Evolutionary conservation across 1,140 invertebrate species (phyloP).

Genomic region (Zaprionus vittiger): DNA sequence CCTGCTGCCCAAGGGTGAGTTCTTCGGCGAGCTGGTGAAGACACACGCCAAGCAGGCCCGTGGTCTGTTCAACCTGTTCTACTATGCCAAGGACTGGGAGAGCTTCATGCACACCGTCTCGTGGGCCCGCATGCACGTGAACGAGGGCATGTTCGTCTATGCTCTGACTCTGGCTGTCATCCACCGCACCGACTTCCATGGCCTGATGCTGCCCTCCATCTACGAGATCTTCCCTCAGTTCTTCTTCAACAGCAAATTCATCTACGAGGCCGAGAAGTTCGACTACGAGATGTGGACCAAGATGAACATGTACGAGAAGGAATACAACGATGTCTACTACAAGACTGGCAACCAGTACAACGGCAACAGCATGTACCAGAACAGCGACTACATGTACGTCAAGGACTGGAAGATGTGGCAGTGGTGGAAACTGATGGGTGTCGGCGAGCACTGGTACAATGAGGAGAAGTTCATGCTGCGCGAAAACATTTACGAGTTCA

Average conservation of each 20-base stretch:
- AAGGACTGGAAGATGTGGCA: slow-evolving; percentile 83
- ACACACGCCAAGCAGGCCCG: slow-evolving; percentile 85
- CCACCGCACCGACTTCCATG: slow-evolving; percentile 86
- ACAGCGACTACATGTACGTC: slow-evolving; percentile 70
- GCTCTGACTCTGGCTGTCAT: slow-evolving; percentile 86
- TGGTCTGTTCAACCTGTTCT: slow-evolving; percentile 86
- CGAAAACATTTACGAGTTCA: slow-evolving; percentile 70
- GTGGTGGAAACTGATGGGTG: slow-evolving; percentile 83
- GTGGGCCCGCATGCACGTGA: slow-evolving; percentile 86
- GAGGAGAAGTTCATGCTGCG: slow-evolving; percentile 74
- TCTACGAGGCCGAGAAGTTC: slow-evolving; percentile 85
- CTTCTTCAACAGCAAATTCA: slow-evolving; percentile 87
- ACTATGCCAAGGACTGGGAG: slow-evolving; percentile 87
- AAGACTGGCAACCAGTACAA: slow-evolving; percentile 85
- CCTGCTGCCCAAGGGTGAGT: slow-evolving; percentile 75
- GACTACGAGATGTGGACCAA: slow-evolving; percentile 77
- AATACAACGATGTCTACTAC: slow-evolving; percentile 87
- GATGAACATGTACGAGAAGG: slow-evolving; percentile 77
- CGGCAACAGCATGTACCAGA: slow-evolving; percentile 81
- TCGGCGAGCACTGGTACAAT: slow-evolving; percentile 71
- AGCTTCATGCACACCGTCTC: slow-evolving; percentile 87
- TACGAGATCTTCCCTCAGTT: slow-evolving; percentile 88
- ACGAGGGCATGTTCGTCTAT: slow-evolving; percentile 87
- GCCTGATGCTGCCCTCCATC: slow-evolving; percentile 86
- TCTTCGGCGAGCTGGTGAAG: slow-evolving; percentile 71